phyloP scores from a whole-genome alignment of 1,140 invertebrate genomes.

The Choristoneura fumiferana region DNA sequence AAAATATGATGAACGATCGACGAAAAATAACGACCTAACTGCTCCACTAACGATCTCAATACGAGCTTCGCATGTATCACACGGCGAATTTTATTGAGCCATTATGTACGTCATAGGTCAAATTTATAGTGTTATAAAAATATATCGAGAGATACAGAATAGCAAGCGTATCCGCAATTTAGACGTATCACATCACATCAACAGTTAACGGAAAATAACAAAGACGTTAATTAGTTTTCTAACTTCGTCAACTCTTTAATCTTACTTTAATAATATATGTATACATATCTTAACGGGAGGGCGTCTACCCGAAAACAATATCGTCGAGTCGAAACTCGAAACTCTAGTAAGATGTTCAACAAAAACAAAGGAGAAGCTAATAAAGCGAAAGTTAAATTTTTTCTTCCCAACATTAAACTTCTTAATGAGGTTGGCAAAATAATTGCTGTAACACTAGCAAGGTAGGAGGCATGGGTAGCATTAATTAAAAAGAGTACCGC shows the following conservation, averaged over 20 bases:
- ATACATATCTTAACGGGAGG: too few relatives aligned
- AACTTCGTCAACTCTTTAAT: too few relatives aligned
- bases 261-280: too few relatives aligned
- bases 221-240: too few relatives aligned
- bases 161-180: not conserved
- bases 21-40: constrained; percentile 14
- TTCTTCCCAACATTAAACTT: constrained; percentile 43
- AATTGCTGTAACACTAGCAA: constrained; percentile 73
- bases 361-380: too few relatives aligned
- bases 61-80: constrained; percentile 11
- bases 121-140: constrained; percentile 18
- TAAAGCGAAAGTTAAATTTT: too few relatives aligned
- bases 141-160: not conserved
- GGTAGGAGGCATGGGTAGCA: constrained; percentile 52
- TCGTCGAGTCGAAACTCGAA: too few relatives aligned
- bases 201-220: too few relatives aligned
- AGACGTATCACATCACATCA: too few relatives aligned
- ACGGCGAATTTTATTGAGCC: constrained; percentile 12
- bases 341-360: too few relatives aligned
- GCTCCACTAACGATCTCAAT: constrained; percentile 15
- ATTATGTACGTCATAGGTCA: constrained; percentile 11
- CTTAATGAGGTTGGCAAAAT: constrained; percentile 71
- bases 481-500: constrained; percentile 71
- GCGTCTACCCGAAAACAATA: too few relatives aligned
- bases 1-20: constrained; percentile 13